Conservation (phyloP, 1,140 invertebrate genomes). For the Drosophila gunungcola region DNA sequence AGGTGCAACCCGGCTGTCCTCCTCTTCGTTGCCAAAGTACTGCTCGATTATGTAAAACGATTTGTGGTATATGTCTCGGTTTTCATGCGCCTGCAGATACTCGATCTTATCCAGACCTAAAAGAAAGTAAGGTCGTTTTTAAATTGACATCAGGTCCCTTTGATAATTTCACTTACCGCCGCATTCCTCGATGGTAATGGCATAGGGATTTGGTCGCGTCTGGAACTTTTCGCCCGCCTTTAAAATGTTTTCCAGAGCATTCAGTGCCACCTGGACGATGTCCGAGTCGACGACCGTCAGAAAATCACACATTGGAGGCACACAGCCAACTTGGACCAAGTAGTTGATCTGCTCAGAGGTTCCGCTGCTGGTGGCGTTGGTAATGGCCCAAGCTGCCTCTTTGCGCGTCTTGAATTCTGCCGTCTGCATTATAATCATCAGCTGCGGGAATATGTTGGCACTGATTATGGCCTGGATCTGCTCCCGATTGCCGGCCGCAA, state of each 20-base stretch:
- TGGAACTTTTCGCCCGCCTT: constrained; percentile 94
- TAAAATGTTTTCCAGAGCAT: constrained; percentile 98
- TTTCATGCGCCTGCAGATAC: constrained; percentile 98
- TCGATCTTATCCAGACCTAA: constrained; percentile 98
- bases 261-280: constrained; percentile 98
- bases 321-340: constrained; percentile 88
- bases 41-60: constrained; percentile 98
- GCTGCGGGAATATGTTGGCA: constrained; percentile 96
- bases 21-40: constrained; percentile 96
- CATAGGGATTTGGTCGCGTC: constrained; percentile 94
- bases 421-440: constrained; percentile 95
- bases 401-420: constrained; percentile 98
- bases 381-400: constrained; percentile 99
- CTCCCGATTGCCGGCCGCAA: constrained; percentile 97
- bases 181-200: constrained; percentile 97
- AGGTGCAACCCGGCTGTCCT: constrained; percentile 92
- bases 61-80: constrained; percentile 98
- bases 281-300: constrained; percentile 97
- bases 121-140: constrained; percentile 1
- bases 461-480: constrained; percentile 98
- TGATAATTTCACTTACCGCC: constrained; percentile 89
- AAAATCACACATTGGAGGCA: constrained; percentile 97
- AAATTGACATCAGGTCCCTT: constrained; percentile 4
- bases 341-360: constrained; percentile 96
- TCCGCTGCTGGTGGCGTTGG: constrained; percentile 98